A percentile compares a stretch with the other conserved stretches of the same genome.
phyloP scores from a whole-genome alignment of 2,797 vertebrate genomes.

The Hapalemur alaotrensis region DNA sequence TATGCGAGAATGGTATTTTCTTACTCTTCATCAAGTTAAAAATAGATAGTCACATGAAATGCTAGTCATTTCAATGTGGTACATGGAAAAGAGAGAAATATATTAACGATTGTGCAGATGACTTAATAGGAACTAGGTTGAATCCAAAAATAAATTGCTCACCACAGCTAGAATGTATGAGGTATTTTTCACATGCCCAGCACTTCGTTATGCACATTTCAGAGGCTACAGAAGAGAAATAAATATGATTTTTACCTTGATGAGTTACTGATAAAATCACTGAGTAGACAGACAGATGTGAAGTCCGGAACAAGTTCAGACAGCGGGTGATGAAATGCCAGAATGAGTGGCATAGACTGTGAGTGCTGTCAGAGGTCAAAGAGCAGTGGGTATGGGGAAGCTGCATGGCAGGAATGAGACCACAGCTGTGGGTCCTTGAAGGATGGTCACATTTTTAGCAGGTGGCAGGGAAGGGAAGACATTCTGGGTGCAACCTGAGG shows the following conservation, averaged over 20 bases:
- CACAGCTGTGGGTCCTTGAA: background rate
- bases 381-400: too few relatives aligned
- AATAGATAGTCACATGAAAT: background rate
- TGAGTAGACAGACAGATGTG: background rate
- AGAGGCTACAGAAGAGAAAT: background rate
- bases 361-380: background rate
- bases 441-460: background rate
- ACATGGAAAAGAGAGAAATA: background rate
- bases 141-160: background rate
- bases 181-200: background rate
- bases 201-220: background rate
- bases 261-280: background rate
- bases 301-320: background rate
- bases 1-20: background rate
- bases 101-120: background rate
- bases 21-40: background rate
- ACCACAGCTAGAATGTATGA: background rate
- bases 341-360: background rate
- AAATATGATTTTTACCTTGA: background rate
- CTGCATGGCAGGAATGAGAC: background rate
- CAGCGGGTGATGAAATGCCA: background rate
- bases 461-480: background rate
- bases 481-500: background rate
- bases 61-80: background rate
- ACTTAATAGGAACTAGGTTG: background rate